These are phyloP conservation scores for Zelleria hepariella DNA, from an alignment of 2,888 invertebrate genomes.

Conservation along the genomic window DNA sequence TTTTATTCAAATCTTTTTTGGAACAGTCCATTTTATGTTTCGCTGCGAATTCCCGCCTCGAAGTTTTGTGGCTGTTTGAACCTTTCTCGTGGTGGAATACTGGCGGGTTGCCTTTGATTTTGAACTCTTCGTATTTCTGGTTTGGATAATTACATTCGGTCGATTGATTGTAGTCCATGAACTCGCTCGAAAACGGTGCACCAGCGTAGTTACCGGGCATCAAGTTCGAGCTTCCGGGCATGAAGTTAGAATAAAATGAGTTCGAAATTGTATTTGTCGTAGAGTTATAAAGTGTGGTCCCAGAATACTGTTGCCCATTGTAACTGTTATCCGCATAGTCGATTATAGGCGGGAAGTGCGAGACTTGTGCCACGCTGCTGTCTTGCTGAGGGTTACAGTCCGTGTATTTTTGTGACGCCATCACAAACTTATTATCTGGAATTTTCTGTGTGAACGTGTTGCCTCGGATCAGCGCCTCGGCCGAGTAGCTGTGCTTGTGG, in stretches of 20 bases:
- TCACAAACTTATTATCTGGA: constrained; percentile 48
- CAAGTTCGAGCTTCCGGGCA: constrained; percentile 52
- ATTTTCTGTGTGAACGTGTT: constrained; percentile 50
- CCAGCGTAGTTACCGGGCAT: constrained; percentile 54
- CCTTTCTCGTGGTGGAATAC: constrained; percentile 48
- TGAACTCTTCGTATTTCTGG: constrained; percentile 59
- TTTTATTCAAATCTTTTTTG: constrained; percentile 59
- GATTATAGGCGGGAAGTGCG: constrained; percentile 59
- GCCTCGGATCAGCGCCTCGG: constrained; percentile 55
- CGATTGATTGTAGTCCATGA: constrained; percentile 57
- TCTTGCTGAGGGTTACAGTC: constrained; percentile 50
- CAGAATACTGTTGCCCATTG: constrained; percentile 54
- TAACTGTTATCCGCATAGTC: constrained; percentile 60
- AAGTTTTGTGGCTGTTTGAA: constrained; percentile 42
- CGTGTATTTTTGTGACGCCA: constrained; percentile 48
- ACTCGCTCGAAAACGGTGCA: constrained; percentile 53
- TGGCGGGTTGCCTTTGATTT: constrained; percentile 49
- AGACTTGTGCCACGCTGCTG: constrained; percentile 57
- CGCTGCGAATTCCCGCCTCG: constrained; percentile 49
- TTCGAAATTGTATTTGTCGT: constrained; percentile 62
- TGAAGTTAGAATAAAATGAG: constrained; percentile 62
- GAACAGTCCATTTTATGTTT: constrained; percentile 64
- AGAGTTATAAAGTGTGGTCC: constrained; percentile 56
- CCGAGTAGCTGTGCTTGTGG: constrained; percentile 61
- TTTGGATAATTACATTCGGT: constrained; percentile 53